phyloP scores from a whole-genome alignment of 2,797 vertebrate genomes.

The Arrhamphus sclerolepis region DNA sequence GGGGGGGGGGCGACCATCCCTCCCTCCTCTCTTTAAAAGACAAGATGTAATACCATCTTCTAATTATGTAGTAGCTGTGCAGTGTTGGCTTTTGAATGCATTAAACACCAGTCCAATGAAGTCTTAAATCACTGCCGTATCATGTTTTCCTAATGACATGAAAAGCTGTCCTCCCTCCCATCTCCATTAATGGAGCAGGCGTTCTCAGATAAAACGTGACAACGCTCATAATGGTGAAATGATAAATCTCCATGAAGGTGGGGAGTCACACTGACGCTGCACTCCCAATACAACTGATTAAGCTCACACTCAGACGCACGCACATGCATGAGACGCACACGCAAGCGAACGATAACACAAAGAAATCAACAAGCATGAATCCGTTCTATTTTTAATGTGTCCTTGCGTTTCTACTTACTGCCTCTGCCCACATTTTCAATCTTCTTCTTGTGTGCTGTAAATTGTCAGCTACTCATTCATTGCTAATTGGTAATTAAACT shows the following conservation, averaged over 20 bases:
- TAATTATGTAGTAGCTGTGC: conserved; percentile 45
- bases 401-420: conserved; percentile 31
- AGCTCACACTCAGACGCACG: conserved; percentile 25
- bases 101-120: conserved; percentile 42
- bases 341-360: conserved; percentile 3
- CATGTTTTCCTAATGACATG: conserved; percentile 74
- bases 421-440: conserved; percentile 36
- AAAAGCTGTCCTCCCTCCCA: conserved; percentile 61
- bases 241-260: conserved; percentile 65
- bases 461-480: conserved; percentile 68
- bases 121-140: conserved; percentile 69
- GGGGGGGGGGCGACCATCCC: conserved; percentile 20
- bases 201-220: conserved; percentile 67
- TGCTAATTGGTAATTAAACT: conserved; percentile 72
- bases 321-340: conserved; percentile 4
- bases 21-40: conserved; percentile 30
- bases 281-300: conserved; percentile 51
- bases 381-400: conserved; percentile 40
- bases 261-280: conserved; percentile 39
- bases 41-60: conserved; percentile 34
- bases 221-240: conserved; percentile 57
- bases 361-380: conserved; percentile 32
- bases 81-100: conserved; percentile 48
- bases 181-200: conserved; percentile 69
- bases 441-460: conserved; percentile 35